These are phyloP conservation scores for Actinia equina DNA, from an alignment of 64 coral and sea anemone genomes.

Conservation along the genomic window DNA sequence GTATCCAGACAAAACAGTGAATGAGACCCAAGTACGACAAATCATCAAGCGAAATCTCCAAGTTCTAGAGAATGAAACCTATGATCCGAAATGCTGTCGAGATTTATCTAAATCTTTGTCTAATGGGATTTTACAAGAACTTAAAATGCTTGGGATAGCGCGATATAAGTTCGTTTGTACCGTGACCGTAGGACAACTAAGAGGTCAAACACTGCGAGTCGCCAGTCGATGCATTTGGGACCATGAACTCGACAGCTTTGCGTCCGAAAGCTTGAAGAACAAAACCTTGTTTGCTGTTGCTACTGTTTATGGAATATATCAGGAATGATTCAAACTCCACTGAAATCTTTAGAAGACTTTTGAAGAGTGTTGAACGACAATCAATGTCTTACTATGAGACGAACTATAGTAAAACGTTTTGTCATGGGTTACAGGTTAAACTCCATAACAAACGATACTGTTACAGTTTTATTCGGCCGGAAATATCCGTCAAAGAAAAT, in stretches of 20 bases:
- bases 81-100: conserved; percentile 59
- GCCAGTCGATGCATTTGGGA: conserved; percentile 84
- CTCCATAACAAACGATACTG: too few relatives aligned
- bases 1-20: conserved; percentile 55
- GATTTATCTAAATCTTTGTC: conserved; percentile 65
- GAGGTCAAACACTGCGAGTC: conserved; percentile 60
- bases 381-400: too few relatives aligned
- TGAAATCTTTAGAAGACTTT: too few relatives aligned
- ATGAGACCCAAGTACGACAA: conserved; percentile 45
- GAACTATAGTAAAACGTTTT: too few relatives aligned
- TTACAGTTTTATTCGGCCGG: too few relatives aligned
- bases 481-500: too few relatives aligned
- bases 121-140: conserved; percentile 66
- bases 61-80: conserved; percentile 45
- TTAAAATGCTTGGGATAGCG: conserved; percentile 59
- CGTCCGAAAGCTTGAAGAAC: conserved; percentile 60
- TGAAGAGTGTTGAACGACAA: too few relatives aligned
- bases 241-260: conserved; percentile 65
- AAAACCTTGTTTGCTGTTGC: conserved; percentile 72
- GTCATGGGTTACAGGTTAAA: too few relatives aligned
- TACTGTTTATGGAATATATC: conserved; percentile 69
- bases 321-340: conserved; percentile 31
- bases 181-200: conserved; percentile 72
- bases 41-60: conserved; percentile 70
- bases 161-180: conserved; percentile 81